A percentile compares a stretch with the other conserved stretches of the same genome.
phyloP scores from a whole-genome alignment of 1,140 invertebrate genomes.

The Drosophila repletoides region DNA sequence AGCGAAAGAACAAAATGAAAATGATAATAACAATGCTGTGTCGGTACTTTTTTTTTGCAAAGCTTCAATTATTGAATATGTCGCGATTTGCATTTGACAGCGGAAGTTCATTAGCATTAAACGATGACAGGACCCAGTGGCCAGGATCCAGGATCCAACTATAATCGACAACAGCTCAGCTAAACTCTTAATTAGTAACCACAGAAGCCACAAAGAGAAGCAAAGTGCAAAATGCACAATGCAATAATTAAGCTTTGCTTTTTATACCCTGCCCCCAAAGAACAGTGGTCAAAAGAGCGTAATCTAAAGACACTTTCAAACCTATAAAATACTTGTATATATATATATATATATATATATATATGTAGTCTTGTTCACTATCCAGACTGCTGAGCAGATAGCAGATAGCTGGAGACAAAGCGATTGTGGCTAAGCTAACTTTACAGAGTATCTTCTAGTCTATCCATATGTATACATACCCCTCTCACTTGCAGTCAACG shows the following conservation, averaged over 20 bases:
- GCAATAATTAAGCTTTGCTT: conserved; percentile 8
- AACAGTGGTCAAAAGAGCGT: too few relatives aligned
- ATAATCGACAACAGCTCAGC: conserved; percentile 2
- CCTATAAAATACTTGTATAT: too few relatives aligned
- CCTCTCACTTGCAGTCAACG: too few relatives aligned
- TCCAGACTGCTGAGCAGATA: too few relatives aligned
- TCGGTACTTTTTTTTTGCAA: conserved; percentile 17
- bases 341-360: too few relatives aligned
- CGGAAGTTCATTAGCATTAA: conserved; percentile 69
- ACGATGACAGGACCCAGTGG: background rate
- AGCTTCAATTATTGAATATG: conserved; percentile 74
- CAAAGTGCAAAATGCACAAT: conserved; percentile 37
- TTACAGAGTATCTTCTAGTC: too few relatives aligned
- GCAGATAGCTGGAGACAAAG: too few relatives aligned
- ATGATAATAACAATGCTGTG: conserved; percentile 76
- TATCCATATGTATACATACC: too few relatives aligned
- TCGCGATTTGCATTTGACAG: conserved; percentile 72
- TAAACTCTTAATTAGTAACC: conserved; percentile 70
- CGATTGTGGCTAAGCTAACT: too few relatives aligned
- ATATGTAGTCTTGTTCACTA: too few relatives aligned
- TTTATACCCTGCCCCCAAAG: too few relatives aligned
- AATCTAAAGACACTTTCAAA: too few relatives aligned
- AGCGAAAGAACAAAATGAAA: conserved; percentile 73
- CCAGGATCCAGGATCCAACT: background rate
- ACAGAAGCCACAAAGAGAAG: conserved; percentile 20